Conservation (phyloP, 2,888 invertebrate genomes). For the Himalopsyche kuldschensis region DNA sequence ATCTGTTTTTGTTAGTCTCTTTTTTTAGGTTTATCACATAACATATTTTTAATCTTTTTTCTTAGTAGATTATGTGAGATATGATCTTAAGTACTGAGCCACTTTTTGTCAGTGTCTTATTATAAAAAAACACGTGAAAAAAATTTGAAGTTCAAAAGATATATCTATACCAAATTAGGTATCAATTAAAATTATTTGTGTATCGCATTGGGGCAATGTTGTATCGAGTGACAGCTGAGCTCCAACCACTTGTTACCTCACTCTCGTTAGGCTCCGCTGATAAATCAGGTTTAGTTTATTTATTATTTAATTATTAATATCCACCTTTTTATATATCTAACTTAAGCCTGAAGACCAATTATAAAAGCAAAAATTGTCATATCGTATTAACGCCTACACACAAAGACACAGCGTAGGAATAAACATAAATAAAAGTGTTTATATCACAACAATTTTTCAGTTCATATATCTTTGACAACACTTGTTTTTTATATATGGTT, state of each 20-base stretch:
- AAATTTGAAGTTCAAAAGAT: constrained; percentile 25
- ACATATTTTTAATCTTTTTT: no score
- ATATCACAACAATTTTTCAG: no score
- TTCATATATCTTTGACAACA: neutral
- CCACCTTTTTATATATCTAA: neutral
- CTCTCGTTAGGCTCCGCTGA: constrained; percentile 17
- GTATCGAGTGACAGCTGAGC: constrained; percentile 19
- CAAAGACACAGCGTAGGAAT: neutral
- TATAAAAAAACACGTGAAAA: neutral
- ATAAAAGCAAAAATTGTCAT: constrained; percentile 36
- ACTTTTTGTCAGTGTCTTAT: neutral
- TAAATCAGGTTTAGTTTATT: constrained; percentile 27
- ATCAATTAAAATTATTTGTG: constrained; percentile 38
- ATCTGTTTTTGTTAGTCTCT: no score
- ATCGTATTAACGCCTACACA: constrained; percentile 19
- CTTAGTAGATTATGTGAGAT: no score
- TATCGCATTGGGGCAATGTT: constrained; percentile 20
- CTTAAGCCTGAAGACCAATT: constrained; percentile 29
- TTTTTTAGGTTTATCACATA: no score
- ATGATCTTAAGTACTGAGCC: neutral
- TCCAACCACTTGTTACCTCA: constrained; percentile 17
- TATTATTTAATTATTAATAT: neutral
- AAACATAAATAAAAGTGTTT: neutral
- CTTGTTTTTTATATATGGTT: neutral
- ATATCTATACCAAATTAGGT: constrained; percentile 29